Conservation (phyloP, 2,888 invertebrate genomes). For the Halocaridina rubra region DNA sequence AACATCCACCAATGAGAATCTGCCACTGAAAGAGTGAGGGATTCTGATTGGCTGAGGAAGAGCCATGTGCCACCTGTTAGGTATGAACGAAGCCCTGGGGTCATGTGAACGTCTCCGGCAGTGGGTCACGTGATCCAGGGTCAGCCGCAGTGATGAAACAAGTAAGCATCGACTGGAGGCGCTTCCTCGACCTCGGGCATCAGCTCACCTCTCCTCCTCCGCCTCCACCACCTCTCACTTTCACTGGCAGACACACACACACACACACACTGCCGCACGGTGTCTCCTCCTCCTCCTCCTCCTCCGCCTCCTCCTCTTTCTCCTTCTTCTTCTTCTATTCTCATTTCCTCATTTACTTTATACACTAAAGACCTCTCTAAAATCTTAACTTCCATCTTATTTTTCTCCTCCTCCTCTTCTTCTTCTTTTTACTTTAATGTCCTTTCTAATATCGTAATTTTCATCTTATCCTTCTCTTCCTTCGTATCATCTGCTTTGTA, state of each 20-base stretch:
- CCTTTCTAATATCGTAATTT: no score
- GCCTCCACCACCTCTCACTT: not conserved
- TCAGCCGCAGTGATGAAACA: not conserved
- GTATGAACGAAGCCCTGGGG: not conserved
- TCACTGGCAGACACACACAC: no score
- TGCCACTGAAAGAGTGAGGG: not conserved
- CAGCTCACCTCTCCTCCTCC: no score
- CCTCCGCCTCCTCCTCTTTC: not conserved
- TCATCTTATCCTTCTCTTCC: no score
- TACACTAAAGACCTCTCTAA: no score
- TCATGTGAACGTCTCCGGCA: not conserved
- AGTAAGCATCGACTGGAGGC: not conserved
- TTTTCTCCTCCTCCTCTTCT: not conserved
- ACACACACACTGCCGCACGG: no score
- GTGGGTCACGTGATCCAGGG: not conserved
- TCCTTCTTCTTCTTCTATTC: not conserved
- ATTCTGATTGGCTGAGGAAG: not conserved
- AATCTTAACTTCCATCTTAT: no score
- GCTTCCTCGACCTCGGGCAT: not conserved
- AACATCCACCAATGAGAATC: not conserved
- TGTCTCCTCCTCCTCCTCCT: not conserved
- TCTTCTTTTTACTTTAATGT: no score
- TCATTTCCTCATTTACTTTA: not conserved
- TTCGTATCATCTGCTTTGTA: no score
- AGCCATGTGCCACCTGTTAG: not conserved